phyloP scores from a whole-genome alignment of 2,797 vertebrate species.

The Manis pentadactyla region DNA sequence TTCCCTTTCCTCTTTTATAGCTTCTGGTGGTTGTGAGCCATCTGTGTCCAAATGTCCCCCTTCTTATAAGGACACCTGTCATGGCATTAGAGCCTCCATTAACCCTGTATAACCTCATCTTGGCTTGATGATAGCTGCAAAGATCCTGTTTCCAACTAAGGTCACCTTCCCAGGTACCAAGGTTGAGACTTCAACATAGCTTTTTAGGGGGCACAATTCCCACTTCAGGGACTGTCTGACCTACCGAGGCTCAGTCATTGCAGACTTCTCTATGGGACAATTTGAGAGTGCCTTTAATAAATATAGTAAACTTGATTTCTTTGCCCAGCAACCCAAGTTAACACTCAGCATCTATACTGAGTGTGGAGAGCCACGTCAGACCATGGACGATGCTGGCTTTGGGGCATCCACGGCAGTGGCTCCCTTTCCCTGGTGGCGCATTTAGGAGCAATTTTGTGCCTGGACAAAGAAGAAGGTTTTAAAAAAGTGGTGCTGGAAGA shows the following conservation, averaged over 20 bases:
- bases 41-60: background rate
- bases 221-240: background rate
- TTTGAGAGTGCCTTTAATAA: background rate
- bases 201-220: background rate
- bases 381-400: background rate
- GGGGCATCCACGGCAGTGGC: background rate
- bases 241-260: background rate
- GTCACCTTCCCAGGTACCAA: background rate
- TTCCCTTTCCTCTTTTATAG: background rate
- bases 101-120: background rate
- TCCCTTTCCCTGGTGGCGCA: background rate
- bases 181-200: background rate
- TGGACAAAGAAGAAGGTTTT: background rate
- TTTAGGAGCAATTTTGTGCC: background rate
- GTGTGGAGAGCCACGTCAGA: background rate
- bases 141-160: background rate
- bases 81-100: background rate
- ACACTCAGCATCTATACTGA: too few species aligned
- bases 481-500: background rate
- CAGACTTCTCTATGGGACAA: background rate
- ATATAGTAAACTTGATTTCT: background rate
- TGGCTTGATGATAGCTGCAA: background rate
- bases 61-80: background rate
- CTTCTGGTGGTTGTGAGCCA: background rate
- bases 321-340: background rate